A percentile compares a stretch with the other conserved stretches of the same genome.
Conservation (phyloP, 2,113 vertebrate genomes). For the Upupa epops region DNA sequence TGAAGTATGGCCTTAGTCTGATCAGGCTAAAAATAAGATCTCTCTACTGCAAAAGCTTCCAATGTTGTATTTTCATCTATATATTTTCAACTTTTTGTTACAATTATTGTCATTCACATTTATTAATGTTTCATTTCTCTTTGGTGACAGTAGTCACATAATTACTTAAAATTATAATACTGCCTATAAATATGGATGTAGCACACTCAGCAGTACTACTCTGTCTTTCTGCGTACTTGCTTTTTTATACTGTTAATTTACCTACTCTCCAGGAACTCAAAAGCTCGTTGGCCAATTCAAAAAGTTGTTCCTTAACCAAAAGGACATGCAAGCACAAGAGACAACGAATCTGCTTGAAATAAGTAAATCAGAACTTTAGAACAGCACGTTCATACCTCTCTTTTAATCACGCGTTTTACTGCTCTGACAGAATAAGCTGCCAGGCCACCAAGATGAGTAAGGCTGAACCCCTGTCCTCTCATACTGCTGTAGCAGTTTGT, state of each 20-base stretch:
- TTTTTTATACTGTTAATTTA: neutral
- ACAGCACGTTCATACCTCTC: neutral
- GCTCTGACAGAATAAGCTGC: neutral
- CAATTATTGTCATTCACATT: neutral
- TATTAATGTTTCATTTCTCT: neutral
- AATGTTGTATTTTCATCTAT: neutral
- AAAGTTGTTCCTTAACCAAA: neutral
- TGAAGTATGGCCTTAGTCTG: neutral
- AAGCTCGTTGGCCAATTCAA: neutral
- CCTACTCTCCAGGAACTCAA: neutral
- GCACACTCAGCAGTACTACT: neutral
- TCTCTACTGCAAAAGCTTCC: neutral
- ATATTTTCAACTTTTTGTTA: neutral
- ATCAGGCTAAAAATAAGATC: neutral
- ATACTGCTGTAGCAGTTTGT: neutral
- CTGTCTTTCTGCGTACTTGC: neutral
- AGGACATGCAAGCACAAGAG: neutral
- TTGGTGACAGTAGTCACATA: neutral
- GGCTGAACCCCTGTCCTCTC: neutral
- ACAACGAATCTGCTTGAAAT: neutral
- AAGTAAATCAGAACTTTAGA: neutral
- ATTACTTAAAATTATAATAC: neutral
- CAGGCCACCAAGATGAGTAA: accelerated
- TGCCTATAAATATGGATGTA: neutral
- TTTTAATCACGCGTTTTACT: neutral